Percentiles rank a stretch among this genome's conserved stretches.
Evolutionary conservation across 2,113 vertebrate genomes (phyloP).

Genomic region (Monarcha castaneiventris): DNA sequence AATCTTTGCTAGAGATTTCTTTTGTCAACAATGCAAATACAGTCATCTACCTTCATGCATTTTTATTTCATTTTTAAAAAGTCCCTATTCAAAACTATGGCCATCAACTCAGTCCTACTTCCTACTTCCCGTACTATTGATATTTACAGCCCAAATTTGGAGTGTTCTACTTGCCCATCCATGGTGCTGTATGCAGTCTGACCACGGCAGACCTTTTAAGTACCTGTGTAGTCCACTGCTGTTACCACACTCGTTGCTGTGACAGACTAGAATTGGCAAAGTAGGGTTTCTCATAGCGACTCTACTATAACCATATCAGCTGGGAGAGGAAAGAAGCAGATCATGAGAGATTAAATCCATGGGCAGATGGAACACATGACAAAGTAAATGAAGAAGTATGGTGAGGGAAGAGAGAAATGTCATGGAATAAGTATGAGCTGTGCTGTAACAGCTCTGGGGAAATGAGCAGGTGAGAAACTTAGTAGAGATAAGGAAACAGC

Average conservation of each 20-base stretch:
- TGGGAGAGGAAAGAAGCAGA: background rate
- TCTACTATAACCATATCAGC: background rate
- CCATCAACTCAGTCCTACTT: background rate
- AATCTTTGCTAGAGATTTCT: background rate
- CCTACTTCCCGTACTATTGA: background rate
- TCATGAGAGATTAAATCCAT: background rate
- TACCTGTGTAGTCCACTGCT: no score
- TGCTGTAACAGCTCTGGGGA: background rate
- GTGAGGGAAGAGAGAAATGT: background rate
- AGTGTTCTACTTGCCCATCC: background rate
- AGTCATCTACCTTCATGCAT: accelerated
- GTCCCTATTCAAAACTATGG: background rate
- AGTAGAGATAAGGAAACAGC: background rate
- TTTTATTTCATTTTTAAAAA: background rate
- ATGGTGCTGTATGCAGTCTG: background rate
- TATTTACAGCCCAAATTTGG: background rate
- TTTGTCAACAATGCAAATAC: background rate
- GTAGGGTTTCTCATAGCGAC: background rate
- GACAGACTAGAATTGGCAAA: background rate
- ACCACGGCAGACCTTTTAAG: background rate
- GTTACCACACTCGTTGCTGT: background rate
- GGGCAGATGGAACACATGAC: background rate
- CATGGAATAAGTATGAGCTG: background rate
- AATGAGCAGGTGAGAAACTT: conserved; percentile 4
- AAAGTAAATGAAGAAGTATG: background rate